Evolutionary conservation across 1,140 invertebrate species (phyloP), one percentile per base, ranked within the genome.

Genomic region (Penaeus japonicus): DNA sequence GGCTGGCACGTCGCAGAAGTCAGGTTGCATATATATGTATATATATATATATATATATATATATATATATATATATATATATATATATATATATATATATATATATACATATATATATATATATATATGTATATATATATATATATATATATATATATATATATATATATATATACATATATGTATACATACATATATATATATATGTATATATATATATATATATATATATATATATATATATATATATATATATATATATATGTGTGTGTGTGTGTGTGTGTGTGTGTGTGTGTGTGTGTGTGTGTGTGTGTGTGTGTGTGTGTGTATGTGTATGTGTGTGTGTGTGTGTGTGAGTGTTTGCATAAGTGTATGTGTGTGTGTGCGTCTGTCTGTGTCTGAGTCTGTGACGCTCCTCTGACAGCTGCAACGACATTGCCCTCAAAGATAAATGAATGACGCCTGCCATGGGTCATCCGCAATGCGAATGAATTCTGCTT

Each of bases 61-160:
- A 77, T 24, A 32, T 32, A 77, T 1, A 15, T 5, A 77, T 24
- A 77, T 75, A 75, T 55, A 80, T 55, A 80, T 55, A 80, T 55
- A 80, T 65, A 39, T 65, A 65, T 65, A 65, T 65, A 65, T 65
- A 65, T 65, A 65, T 65, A 65, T 27, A 65, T 65, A 65, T 65
- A 65, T 65, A 65, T 65, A 65, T n/a, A 65, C 12, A 65, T 65
- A 65, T 65, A 65, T n/a, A 65, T 65, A 65, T 65, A 65, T 65
- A 65, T 65, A 65, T 65, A 27, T 65, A 65, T 65, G 12, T 65
- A 65, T 65, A 65, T 4, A 65, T 12, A 65, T 12, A 65, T 12
- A 65, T 12, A 65, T 12, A 27, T 4, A 65, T 12, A 65, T 12
- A 65, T 12, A 65, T 12, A 65, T 4, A 65, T 12, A 65, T 12